Evolutionary conservation across 2,797 vertebrate species (phyloP).

Genomic region (Sebastes vulpes): DNA sequence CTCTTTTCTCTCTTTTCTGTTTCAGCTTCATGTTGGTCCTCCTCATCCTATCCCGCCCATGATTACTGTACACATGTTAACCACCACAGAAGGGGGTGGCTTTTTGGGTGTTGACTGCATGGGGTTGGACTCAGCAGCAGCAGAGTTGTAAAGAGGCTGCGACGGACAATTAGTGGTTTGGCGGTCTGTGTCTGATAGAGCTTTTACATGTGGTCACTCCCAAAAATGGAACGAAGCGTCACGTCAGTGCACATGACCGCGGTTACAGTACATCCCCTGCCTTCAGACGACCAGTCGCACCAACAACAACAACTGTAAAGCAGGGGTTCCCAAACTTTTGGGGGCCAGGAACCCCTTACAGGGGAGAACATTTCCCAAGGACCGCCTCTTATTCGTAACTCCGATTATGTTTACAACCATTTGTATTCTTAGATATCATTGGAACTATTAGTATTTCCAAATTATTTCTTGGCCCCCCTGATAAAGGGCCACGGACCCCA

Average conservation of each 20-base stretch:
- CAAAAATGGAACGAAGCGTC: slow-evolving; percentile 57
- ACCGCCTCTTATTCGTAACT: background rate
- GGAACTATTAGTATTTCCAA: background rate
- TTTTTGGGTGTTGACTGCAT: slow-evolving; percentile 70
- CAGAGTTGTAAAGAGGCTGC: slow-evolving; percentile 58
- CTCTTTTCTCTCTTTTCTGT: slow-evolving; percentile 42
- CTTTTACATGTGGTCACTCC: slow-evolving; percentile 71
- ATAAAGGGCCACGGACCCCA: background rate
- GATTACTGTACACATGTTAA: slow-evolving; percentile 63
- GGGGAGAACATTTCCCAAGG: no score
- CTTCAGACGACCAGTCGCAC: slow-evolving; percentile 2
- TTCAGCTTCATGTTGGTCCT: slow-evolving; percentile 47
- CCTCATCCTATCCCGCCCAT: slow-evolving; percentile 51
- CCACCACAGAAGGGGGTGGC: slow-evolving; percentile 58
- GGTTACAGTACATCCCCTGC: background rate
- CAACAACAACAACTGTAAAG: background rate
- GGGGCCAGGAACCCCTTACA: background rate
- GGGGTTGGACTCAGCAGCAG: slow-evolving; percentile 45
- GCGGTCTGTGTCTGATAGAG: slow-evolving; percentile 59
- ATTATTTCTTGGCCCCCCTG: background rate
- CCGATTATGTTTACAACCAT: background rate
- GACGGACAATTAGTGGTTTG: slow-evolving; percentile 71
- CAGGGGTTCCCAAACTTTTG: background rate
- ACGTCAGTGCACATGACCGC: slow-evolving; percentile 17
- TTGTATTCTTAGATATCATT: background rate